Percentiles rank a stretch among this genome's conserved stretches.
Evolutionary conservation across 2,797 vertebrate species (phyloP).

Genomic region (Myotis myotis): DNA sequence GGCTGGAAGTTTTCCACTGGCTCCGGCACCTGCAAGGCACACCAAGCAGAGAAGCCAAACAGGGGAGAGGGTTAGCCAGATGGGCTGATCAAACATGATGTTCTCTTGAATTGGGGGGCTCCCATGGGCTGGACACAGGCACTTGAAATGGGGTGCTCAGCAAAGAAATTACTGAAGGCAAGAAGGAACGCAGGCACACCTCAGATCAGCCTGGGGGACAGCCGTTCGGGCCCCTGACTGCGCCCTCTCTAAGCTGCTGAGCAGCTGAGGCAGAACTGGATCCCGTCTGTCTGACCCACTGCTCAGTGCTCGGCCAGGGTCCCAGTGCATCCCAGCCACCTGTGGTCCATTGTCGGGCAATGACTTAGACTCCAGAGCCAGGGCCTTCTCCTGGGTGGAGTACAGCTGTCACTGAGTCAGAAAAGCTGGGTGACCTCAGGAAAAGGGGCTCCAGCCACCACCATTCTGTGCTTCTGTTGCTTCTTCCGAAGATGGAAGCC

Average conservation of each 20-base stretch:
- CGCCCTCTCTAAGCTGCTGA: not conserved
- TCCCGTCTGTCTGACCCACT: not conserved
- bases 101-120: not conserved
- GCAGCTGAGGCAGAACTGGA: not conserved
- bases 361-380: not conserved
- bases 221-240: not conserved
- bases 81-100: accelerated
- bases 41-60: slow-evolving; percentile 25
- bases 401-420: not conserved
- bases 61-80: not conserved
- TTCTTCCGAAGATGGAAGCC: not conserved
- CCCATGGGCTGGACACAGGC: too few relatives aligned
- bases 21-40: slow-evolving; percentile 79
- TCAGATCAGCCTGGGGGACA: not conserved
- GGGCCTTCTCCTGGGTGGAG: not conserved
- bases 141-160: not conserved
- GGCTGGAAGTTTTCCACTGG: slow-evolving; percentile 79
- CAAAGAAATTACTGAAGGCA: not conserved
- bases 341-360: not conserved
- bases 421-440: not conserved
- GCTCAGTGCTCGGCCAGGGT: not conserved
- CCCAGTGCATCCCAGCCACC: not conserved
- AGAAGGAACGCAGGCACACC: not conserved
- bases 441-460: not conserved
- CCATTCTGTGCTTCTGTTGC: not conserved